These are phyloP conservation scores for Macrostomum lignano DNA, from an alignment of 1,140 invertebrate genomes.

Conservation along the genomic window DNA sequence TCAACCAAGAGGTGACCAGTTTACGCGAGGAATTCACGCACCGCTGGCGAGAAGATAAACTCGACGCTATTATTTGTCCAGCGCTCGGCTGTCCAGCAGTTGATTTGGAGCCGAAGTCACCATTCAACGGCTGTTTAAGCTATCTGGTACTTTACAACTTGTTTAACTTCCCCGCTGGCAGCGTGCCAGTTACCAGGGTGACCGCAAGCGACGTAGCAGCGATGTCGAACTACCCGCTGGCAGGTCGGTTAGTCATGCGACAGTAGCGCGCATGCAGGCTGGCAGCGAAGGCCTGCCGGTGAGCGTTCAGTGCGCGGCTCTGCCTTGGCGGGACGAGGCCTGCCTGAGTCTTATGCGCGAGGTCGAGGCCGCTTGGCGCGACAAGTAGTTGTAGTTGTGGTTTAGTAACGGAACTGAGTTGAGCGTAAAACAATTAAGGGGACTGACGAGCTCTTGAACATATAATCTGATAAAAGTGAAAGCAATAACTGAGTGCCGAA, in stretches of 20 bases:
- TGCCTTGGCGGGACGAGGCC: slow-evolving; percentile 15
- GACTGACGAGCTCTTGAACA: too few relatives aligned
- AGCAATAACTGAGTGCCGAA: too few relatives aligned
- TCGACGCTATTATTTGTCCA: slow-evolving; percentile 5
- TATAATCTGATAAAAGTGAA: too few relatives aligned
- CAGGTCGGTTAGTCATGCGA: too few relatives aligned
- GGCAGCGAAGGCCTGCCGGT: slow-evolving; percentile 12
- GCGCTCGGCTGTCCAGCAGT: not conserved
- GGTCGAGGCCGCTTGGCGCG: too few relatives aligned
- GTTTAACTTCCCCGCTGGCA: slow-evolving; percentile 17
- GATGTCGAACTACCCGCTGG: too few relatives aligned
- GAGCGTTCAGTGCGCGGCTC: slow-evolving; percentile 13
- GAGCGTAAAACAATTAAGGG: too few relatives aligned
- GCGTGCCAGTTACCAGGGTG: slow-evolving; percentile 17
- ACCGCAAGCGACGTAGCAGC: slow-evolving; percentile 11
- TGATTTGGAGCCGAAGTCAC: not conserved
- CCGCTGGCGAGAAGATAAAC: slow-evolving; percentile 3
- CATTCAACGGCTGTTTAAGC: not conserved
- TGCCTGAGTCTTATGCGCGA: slow-evolving; percentile 14
- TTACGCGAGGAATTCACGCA: too few relatives aligned
- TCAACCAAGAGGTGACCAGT: too few relatives aligned
- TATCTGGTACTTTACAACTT: slow-evolving; percentile 13
- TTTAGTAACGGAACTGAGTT: too few relatives aligned
- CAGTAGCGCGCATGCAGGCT: too few relatives aligned
- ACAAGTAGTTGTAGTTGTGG: too few relatives aligned